A percentile compares a stretch with the other conserved stretches of the same genome.
Evolutionary conservation across 2,797 vertebrate genomes (phyloP).

Genomic region (Platyrinchus mystaceus): DNA sequence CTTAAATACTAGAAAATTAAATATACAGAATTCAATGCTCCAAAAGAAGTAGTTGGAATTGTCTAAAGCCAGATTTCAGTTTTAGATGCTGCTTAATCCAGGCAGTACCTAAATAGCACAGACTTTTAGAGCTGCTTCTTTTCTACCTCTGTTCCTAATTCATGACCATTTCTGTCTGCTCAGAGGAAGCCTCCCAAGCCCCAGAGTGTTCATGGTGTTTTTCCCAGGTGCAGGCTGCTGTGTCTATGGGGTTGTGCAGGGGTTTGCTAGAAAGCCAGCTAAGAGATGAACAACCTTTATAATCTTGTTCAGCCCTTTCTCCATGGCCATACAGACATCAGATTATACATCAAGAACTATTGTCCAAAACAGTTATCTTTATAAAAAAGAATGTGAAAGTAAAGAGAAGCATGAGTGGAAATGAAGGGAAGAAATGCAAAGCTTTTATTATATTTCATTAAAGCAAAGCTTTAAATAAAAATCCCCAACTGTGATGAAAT

Average conservation of each 20-base stretch:
- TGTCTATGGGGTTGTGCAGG: fast-evolving
- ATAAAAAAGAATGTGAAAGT: neutral
- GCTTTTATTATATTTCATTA: neutral
- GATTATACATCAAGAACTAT: neutral
- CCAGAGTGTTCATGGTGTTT: fast-evolving
- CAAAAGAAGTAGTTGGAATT: neutral
- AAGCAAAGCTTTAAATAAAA: neutral
- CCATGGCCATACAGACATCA: neutral
- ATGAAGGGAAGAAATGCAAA: neutral
- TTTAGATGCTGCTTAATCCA: neutral
- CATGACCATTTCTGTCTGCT: neutral
- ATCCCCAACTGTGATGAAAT: neutral
- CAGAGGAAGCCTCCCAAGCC: neutral
- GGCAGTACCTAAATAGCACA: neutral
- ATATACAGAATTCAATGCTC: neutral
- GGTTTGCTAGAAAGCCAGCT: neutral
- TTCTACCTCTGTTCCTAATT: neutral
- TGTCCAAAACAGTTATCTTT: neutral
- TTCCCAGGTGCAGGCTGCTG: neutral
- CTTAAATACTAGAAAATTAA: neutral
- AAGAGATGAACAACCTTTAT: neutral
- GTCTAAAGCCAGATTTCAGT: neutral
- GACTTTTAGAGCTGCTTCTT: neutral
- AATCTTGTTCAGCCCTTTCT: neutral
- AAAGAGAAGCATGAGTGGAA: neutral